Conservation (phyloP, 2,113 vertebrate genomes). For the Zonotrichia leucophrys region DNA sequence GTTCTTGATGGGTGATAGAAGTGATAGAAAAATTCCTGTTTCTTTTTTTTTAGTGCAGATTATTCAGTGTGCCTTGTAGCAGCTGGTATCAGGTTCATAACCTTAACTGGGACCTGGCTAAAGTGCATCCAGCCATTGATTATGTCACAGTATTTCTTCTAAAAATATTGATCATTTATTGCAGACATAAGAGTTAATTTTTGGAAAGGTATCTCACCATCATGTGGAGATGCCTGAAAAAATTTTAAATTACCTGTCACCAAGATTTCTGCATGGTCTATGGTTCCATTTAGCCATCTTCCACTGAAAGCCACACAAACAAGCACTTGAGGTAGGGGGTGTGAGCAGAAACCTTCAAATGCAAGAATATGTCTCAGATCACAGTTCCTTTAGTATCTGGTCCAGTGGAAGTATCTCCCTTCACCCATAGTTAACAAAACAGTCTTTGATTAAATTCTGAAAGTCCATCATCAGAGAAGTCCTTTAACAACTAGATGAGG, state of each 20-base stretch:
- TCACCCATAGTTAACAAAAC: not conserved
- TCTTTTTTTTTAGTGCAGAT: not conserved
- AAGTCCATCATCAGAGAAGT: not conserved
- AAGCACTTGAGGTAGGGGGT: not conserved
- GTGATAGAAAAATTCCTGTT: not conserved
- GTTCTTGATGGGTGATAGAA: not conserved
- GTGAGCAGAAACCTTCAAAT: not conserved
- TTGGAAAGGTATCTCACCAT: not conserved
- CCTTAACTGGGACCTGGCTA: not conserved
- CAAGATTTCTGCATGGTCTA: not conserved
- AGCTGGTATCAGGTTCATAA: not conserved
- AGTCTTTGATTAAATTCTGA: not conserved
- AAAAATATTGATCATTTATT: not conserved
- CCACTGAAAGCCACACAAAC: fast-evolving
- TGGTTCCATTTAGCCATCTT: not conserved
- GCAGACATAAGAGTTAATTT: not conserved
- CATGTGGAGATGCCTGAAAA: not conserved
- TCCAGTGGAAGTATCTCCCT: not conserved
- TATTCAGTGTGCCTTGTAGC: not conserved
- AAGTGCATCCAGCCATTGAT: not conserved
- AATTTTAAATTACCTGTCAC: not conserved
- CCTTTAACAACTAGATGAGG: not conserved
- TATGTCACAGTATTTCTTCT: not conserved
- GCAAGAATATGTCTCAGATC: not conserved
- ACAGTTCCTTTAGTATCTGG: not conserved